Percentiles rank a stretch among this genome's conserved stretches.
Conservation (phyloP, 2,888 invertebrate species). For the Brachyptera putata region DNA sequence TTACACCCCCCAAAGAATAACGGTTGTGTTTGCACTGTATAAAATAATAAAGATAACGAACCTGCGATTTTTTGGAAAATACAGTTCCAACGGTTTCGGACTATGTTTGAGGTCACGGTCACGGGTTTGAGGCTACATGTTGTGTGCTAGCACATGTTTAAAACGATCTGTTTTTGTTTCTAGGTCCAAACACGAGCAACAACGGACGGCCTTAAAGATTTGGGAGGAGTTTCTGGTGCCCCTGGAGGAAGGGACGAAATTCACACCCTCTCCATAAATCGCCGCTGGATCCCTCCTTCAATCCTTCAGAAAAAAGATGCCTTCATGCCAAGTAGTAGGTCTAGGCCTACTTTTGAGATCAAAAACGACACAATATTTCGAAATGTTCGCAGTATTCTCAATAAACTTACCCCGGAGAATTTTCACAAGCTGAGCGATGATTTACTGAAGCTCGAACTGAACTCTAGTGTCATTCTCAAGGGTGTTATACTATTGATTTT, state of each 20-base stretch:
- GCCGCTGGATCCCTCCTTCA: constrained; percentile 99
- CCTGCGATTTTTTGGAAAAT: too few species aligned
- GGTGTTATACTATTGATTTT: constrained; percentile 93
- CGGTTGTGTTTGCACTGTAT: too few species aligned
- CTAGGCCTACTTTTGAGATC: constrained; percentile 57
- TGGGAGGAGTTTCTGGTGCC: constrained; percentile 74
- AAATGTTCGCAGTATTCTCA: constrained; percentile 92
- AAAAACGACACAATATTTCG: constrained; percentile 84
- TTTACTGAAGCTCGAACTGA: constrained; percentile 90
- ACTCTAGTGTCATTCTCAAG: constrained; percentile 89
- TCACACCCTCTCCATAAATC: constrained; percentile 84
- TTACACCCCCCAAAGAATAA: too few species aligned
- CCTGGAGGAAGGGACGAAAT: constrained; percentile 78
- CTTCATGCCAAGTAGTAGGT: constrained; percentile 60
- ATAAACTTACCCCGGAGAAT: constrained; percentile 99
- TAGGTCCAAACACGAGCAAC: constrained; percentile 47
- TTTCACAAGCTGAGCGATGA: constrained; percentile 99
- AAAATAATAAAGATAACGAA: too few species aligned
- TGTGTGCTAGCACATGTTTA: too few species aligned
- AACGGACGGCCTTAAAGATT: constrained; percentile 68
- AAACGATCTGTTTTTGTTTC: constrained; percentile 35
- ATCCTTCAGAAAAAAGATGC: constrained; percentile 91
- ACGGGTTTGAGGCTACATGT: too few species aligned
- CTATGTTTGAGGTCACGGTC: too few species aligned
- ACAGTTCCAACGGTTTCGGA: too few species aligned